Evolutionary conservation across 2,797 vertebrate genomes (phyloP).

Genomic region (Hirundo rustica): DNA sequence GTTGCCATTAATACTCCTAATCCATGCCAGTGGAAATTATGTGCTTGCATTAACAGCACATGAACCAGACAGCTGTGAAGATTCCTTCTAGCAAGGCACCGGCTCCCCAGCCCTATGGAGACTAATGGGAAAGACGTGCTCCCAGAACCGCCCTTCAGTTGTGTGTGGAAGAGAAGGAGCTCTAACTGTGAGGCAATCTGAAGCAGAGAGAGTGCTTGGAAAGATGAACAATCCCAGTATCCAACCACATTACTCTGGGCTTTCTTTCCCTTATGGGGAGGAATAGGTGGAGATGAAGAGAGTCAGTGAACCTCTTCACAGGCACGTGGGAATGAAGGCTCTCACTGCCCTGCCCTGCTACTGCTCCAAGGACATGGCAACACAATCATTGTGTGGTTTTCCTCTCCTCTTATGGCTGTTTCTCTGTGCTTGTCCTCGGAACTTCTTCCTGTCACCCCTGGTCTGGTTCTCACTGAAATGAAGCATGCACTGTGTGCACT

Average conservation of each 20-base stretch:
- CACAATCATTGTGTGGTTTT: background rate
- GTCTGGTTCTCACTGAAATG: conserved; percentile 42
- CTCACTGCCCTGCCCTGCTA: background rate
- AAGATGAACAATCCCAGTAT: background rate
- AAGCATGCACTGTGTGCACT: conserved; percentile 33
- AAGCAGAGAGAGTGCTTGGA: background rate
- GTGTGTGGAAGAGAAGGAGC: background rate
- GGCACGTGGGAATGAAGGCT: background rate
- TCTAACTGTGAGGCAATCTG: background rate
- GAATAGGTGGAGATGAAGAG: background rate
- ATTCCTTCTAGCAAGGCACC: background rate
- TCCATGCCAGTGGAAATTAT: background rate
- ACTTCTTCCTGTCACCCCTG: conserved; percentile 38
- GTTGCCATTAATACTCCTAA: background rate
- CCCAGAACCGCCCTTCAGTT: background rate
- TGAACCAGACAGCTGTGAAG: background rate
- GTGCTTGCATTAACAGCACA: background rate
- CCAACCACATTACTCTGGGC: background rate
- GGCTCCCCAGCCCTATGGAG: background rate
- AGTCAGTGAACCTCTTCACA: background rate
- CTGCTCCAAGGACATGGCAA: background rate
- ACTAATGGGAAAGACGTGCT: background rate
- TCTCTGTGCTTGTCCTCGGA: background rate
- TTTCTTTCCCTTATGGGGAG: background rate
- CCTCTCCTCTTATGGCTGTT: background rate